Base-by-base conservation (phyloP, 2,113 vertebrate genomes). In the Phodopus roborovskii region DNA sequence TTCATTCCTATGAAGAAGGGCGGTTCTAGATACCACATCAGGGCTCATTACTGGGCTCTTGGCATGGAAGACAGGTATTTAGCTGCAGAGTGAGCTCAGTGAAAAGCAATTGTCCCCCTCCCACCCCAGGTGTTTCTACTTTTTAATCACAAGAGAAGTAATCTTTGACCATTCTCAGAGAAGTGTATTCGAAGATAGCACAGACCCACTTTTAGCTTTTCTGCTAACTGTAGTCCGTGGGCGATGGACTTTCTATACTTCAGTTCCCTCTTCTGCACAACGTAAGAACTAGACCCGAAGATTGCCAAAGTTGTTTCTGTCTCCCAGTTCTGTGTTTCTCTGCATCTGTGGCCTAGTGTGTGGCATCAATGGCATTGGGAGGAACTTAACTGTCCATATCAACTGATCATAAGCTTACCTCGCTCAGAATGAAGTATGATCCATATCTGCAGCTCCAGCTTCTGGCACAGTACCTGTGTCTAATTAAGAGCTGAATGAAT, bases 71-170 rank as follows among this genome's bases (percentile, higher is more conserved):
- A 81, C 4, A 87, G 7, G 16, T 4, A 58, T 91, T 88, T 48
- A 56, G 11, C 20, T 87, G 48, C 16, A 62, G 24, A 71, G 71
- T 81, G 5, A 92, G 89, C 12, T 71, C 56, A 64, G 28, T 66
- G 70, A 90, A 96, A 64, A 58, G n/a, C 15, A 75, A 79, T 75
- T 70, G 8, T 48, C 78, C 36, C 16, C 89, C 88, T 70, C 78
- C 24, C 50, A n/a, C 26, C 45, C 39, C 7, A 48, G 15, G 4
- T 71, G 22, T 91, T n/a, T 17, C 42, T 33, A 19, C 20, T 88
- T 90, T 13, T 16, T 85, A 33, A 58, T 96, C 20, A 64, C 45
- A 79, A 90, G 85, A 86, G 87, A 93, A 84, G n/a, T 33, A 30
- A 88, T 85, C 7, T 71, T 45, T 87, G 36, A 19, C 28, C 15